phyloP scores from a whole-genome alignment of 2,113 vertebrate species.

The Elephas maximus region DNA sequence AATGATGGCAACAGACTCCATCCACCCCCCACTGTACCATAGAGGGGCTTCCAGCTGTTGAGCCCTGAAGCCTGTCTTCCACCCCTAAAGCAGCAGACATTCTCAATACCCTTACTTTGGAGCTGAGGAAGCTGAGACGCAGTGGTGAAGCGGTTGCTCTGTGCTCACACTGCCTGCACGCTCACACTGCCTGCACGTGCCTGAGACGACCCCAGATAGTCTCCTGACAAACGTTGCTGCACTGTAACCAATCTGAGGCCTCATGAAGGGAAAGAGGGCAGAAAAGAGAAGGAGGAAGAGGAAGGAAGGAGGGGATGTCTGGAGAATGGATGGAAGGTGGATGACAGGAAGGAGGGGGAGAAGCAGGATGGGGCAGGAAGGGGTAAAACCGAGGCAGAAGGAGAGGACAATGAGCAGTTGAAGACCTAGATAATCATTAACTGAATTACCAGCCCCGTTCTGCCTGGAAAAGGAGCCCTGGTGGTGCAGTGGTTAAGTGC shows the following conservation, averaged over 20 bases:
- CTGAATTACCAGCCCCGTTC: neutral
- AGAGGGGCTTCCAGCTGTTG: neutral
- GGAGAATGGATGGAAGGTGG: neutral
- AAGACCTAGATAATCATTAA: neutral
- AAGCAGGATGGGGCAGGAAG: neutral
- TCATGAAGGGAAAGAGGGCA: neutral
- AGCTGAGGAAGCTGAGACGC: neutral
- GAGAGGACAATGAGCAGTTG: neutral
- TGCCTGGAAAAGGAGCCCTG: neutral
- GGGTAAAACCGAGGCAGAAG: neutral
- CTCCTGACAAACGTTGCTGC: neutral
- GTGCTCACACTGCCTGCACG: neutral
- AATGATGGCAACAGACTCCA: no score
- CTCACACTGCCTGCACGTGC: neutral
- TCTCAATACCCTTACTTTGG: neutral
- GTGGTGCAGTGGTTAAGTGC: neutral
- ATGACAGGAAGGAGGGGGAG: neutral
- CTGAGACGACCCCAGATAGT: neutral
- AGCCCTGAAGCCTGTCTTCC: neutral
- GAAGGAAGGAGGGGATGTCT: neutral
- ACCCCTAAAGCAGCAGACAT: neutral
- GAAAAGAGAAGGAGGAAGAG: neutral
- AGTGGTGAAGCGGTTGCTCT: neutral
- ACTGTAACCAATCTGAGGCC: neutral
- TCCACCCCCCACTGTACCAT: rapidly evolving